phyloP scores from a whole-genome alignment of 2,797 vertebrate genomes.

The Enteromius anoplus region DNA sequence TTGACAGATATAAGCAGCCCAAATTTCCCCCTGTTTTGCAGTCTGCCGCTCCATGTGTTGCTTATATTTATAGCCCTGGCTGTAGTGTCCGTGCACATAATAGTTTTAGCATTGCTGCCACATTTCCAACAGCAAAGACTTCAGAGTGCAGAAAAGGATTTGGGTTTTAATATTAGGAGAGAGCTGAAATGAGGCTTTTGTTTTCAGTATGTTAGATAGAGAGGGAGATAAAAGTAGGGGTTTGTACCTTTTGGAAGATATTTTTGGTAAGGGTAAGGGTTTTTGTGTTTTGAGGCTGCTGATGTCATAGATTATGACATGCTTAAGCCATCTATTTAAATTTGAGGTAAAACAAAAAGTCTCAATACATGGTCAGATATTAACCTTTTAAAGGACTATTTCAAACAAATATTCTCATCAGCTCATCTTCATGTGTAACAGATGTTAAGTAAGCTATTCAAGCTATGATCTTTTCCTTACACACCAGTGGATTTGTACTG shows the following conservation, averaged over 20 bases:
- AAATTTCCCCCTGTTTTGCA: conserved; percentile 46
- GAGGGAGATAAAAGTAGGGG: not conserved
- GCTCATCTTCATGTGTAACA: conserved; percentile 1
- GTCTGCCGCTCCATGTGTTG: conserved; percentile 57
- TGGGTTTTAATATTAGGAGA: conserved; percentile 1
- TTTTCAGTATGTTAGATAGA: not conserved
- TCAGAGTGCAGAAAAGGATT: conserved; percentile 31
- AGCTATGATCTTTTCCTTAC: not conserved
- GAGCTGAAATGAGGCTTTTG: not conserved
- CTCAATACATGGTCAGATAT: not conserved
- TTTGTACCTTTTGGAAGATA: not conserved
- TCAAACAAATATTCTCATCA: not conserved
- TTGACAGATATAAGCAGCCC: conserved; percentile 52
- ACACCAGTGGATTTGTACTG: not conserved
- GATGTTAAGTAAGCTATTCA: not conserved
- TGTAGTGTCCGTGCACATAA: conserved; percentile 50
- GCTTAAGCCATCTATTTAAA: conserved; percentile 2
- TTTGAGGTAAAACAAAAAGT: not conserved
- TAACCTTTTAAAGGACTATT: not conserved
- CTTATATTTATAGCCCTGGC: conserved; percentile 56
- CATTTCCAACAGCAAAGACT: conserved; percentile 46
- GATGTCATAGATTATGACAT: not conserved
- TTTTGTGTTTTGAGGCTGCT: not conserved
- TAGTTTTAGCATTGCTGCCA: conserved; percentile 57
- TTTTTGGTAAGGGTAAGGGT: not conserved